Evolutionary conservation across 2,888 invertebrate genomes (phyloP).

Genomic region (Eupithecia vulgata): DNA sequence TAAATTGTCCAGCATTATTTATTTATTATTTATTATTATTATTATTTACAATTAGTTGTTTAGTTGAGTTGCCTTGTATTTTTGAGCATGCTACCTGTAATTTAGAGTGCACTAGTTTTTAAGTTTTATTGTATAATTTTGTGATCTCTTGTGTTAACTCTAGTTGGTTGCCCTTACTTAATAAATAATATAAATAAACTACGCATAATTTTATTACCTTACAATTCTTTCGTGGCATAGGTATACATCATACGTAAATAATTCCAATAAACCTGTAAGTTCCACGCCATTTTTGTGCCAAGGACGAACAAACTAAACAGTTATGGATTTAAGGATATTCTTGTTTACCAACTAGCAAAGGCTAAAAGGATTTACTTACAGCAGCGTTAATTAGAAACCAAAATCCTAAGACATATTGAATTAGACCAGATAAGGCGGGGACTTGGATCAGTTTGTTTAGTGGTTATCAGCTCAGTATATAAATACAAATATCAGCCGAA

Average conservation of each 20-base stretch:
- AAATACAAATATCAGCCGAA: conserved; percentile 45
- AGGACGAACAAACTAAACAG: conserved; percentile 18
- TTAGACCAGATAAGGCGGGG: conserved; percentile 30
- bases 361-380: background rate
- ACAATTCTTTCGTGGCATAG: too few species aligned
- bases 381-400: conserved; percentile 3
- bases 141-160: too few species aligned
- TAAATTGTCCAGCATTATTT: too few species aligned
- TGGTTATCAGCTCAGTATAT: conserved; percentile 43
- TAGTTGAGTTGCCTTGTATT: too few species aligned
- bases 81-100: too few species aligned
- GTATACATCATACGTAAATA: background rate
- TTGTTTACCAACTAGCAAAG: conserved; percentile 8
- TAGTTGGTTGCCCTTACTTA: too few species aligned
- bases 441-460: conserved; percentile 34
- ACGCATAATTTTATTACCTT: too few species aligned
- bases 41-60: too few species aligned
- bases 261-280: background rate
- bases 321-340: background rate
- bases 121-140: too few species aligned
- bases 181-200: too few species aligned
- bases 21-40: background rate
- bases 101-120: too few species aligned
- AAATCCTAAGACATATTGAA: conserved; percentile 29
- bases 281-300: conserved; percentile 17